Evolutionary conservation across 2,888 invertebrate species (phyloP).

Genomic region (Nesidiocoris tenuis): DNA sequence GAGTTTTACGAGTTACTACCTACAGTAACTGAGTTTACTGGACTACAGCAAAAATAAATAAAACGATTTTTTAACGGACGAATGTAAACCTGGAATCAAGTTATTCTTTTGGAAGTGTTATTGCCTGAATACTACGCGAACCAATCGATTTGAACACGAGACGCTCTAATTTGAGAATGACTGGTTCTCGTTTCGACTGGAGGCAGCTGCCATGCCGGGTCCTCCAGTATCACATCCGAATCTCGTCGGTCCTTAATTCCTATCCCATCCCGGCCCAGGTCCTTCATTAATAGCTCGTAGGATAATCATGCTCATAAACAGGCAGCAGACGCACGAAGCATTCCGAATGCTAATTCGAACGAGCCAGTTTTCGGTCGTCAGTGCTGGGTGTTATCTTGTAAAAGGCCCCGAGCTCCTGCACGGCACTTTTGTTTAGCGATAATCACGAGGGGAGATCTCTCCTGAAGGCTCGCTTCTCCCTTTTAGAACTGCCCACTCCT

Average conservation of each 20-base stretch:
- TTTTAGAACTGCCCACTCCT: conserved; percentile 26
- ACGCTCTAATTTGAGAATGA: no score
- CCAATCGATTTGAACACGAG: no score
- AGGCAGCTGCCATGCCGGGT: not conserved
- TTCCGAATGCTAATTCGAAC: not conserved
- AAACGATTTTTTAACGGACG: no score
- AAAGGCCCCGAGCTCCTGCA: not conserved
- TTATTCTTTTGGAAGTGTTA: no score
- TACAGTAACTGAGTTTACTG: no score
- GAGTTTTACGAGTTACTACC: no score
- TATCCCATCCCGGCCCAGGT: not conserved
- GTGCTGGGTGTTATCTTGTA: not conserved
- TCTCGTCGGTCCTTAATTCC: not conserved
- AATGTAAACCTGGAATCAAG: no score
- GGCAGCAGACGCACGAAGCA: not conserved
- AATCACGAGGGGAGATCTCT: conserved; percentile 2
- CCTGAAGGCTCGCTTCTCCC: not conserved
- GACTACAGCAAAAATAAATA: no score
- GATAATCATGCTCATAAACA: not conserved
- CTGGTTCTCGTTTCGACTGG: not conserved
- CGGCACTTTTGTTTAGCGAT: not conserved
- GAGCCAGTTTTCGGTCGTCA: not conserved
- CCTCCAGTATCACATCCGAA: not conserved
- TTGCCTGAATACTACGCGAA: no score
- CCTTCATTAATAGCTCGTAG: not conserved